Percentiles rank a stretch among this genome's conserved stretches.
Evolutionary conservation across 2,797 vertebrate genomes (phyloP).

Genomic region (Scolopax bukidnonensis): DNA sequence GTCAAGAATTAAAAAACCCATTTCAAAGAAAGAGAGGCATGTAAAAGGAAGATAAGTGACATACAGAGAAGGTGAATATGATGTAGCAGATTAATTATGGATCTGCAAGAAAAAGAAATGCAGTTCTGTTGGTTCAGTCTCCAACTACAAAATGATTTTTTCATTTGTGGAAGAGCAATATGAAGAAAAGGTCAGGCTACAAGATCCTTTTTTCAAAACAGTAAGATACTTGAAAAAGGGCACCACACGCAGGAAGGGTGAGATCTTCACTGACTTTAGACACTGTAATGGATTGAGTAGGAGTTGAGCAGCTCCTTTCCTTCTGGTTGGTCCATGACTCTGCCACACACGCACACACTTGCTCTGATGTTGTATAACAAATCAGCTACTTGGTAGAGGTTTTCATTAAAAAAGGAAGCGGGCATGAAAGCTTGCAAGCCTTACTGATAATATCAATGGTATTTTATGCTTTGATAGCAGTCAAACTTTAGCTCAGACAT

Average conservation of each 20-base stretch:
- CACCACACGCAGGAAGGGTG: background rate
- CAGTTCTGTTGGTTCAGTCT: background rate
- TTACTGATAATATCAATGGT: background rate
- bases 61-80: background rate
- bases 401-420: background rate
- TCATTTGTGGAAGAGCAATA: background rate
- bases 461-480: background rate
- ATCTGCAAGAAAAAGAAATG: background rate
- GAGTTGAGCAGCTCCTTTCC: background rate
- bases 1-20: background rate
- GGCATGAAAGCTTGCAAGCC: background rate
- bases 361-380: background rate
- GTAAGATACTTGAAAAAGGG: background rate
- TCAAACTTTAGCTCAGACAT: background rate
- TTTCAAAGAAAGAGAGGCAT: background rate
- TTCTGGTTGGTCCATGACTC: background rate
- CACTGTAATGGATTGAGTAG: background rate
- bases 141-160: background rate
- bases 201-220: background rate
- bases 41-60: background rate
- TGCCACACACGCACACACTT: background rate
- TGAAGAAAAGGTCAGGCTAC: background rate
- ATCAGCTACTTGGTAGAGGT: background rate
- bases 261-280: background rate
- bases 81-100: background rate